Percentiles rank a stretch among this genome's conserved stretches.
Conservation (phyloP, 2,888 invertebrate genomes). For the Chrysolina americana region DNA sequence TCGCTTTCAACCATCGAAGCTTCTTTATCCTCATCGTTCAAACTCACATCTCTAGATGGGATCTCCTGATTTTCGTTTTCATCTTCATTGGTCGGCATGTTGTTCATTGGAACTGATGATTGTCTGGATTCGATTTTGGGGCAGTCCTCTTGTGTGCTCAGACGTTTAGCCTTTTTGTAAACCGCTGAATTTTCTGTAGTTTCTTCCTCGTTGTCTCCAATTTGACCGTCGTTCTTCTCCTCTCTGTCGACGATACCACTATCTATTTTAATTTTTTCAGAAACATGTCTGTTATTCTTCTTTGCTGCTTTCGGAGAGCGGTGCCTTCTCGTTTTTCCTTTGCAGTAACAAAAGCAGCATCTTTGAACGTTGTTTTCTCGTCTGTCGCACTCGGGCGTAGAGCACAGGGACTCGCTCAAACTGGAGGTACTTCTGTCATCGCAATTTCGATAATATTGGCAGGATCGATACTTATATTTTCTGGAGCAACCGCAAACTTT, state of each 20-base stretch:
- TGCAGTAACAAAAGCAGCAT: background rate
- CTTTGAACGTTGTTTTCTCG: background rate
- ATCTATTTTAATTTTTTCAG: background rate
- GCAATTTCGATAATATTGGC: background rate
- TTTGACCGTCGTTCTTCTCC: background rate
- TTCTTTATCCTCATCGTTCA: background rate
- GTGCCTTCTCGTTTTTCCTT: background rate
- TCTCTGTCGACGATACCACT: background rate
- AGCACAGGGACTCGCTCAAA: background rate
- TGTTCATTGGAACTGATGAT: too few relatives aligned
- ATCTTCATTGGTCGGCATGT: background rate
- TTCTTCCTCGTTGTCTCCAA: background rate
- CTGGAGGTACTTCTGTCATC: background rate
- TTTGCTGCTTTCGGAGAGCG: background rate
- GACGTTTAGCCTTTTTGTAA: background rate
- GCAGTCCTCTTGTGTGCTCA: too few relatives aligned
- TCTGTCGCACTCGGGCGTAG: background rate
- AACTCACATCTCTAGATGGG: background rate
- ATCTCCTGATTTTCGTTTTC: background rate
- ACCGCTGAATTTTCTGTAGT: background rate
- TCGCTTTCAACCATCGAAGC: background rate
- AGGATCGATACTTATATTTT: background rate
- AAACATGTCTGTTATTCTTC: background rate
- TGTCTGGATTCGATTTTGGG: too few relatives aligned
- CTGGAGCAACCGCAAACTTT: slow-evolving; percentile 1